Base-by-base conservation (phyloP, 1,140 invertebrate genomes). In the Atta cephalotes region DNA sequence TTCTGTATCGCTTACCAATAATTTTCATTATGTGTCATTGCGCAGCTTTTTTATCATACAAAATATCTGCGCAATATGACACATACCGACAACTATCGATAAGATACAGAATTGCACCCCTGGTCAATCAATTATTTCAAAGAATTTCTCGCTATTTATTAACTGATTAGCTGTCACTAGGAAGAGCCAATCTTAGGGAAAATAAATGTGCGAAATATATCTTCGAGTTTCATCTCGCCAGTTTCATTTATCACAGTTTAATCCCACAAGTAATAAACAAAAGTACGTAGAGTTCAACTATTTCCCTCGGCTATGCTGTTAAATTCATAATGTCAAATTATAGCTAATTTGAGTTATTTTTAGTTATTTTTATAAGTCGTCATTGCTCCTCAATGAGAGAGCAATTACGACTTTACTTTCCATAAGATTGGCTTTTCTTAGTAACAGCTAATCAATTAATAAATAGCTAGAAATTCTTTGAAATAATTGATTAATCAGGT, bases 371-470 rank as follows among this genome's bases (percentile, higher is more conserved):
- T 45, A 12, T 45, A 10, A 10, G 39, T 45, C 39, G 39, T 45
- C 0, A 45, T 45, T 45, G 0, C 9, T 2, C 39, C 39, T 39
- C 35, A 39, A 9, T 39, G 7, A 0, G 7, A 7, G 7, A 7
- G 35, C 0, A 39, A 39, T 39, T 0, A 39, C 7, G 35, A 39
- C 35, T 63, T 49, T 18, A 45, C 16, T 53, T 21, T 4, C 10
- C 6, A 4, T 1, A 58, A 10, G n/a, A 21, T 63, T 18, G 21
- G 35, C 18, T 62, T 3, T 49, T 12, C 62, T 3, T 51, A 60
- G 5, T 25, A 21, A 49, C 2, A 51, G 9, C 63, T 39, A 81
- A 80, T 25, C 25, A 60, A 25, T 79, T 65, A 66, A 70, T 16
- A 21, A 45, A 72, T 28, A 49, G 18, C n/a, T 21, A 72, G 21